Evolutionary conservation across 1,140 invertebrate genomes (phyloP), one percentile per base, ranked within the genome.

Genomic region (Nasonia giraulti): DNA sequence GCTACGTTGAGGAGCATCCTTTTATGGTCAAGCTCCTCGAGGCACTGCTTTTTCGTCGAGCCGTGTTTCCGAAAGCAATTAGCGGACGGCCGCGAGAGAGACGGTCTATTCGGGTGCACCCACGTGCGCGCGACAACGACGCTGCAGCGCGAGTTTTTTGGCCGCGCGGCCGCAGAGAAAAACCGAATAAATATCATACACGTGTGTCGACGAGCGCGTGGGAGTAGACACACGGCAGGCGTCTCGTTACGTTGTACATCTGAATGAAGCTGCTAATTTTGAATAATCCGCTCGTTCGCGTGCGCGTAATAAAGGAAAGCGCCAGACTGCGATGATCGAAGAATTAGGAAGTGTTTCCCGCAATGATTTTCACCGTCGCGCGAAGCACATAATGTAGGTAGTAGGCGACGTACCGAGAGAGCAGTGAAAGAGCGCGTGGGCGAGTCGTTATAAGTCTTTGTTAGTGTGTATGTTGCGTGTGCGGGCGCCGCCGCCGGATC

Each of bases 41-140:
- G 77, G 23, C 62, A 68, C 71, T 69, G 68, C 44, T 55, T 23
- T 27, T 62, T 71, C 31, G 69, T 71, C 23, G 69, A 31, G 10
- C 17, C 31, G 80, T 23, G 31, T 82, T 82, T 75, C 80, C 80
- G 69, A 75, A 62, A 82, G 80, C 80, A 75, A 82, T 82, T 71
- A 75, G 80, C 80, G 71, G 44, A 62, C 80, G 80, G 14, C 47
- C 80, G 69, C 71, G 71, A n/a, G 55, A 20, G 55, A n/a, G 12
- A 1, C 12, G 17, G 14, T 80, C 68, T 66, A 71, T 69, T 74
- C 44, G 66, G 23, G 68, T 69, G 69, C 80, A 55, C 80, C 68
- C 80, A 74, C 80, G 77, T 10, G 44, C 55, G 7, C 66, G 78
- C 78, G 78, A 33, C 55, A 37, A 76, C 44, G 75, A 47, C 62